Conservation (phyloP, 2,888 invertebrate species). For the Carabus problematicus region DNA sequence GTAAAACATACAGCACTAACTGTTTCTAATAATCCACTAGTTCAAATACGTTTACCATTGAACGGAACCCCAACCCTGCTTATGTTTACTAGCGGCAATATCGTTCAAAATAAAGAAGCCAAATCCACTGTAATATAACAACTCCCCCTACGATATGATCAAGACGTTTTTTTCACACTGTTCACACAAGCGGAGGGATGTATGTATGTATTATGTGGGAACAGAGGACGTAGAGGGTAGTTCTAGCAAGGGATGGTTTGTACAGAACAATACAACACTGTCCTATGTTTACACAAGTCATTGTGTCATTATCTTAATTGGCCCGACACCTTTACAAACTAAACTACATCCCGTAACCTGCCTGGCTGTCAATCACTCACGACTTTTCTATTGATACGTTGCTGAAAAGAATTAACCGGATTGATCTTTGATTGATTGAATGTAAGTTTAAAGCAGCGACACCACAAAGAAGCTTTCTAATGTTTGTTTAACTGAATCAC, state of each 20-base stretch:
- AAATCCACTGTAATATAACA: no score
- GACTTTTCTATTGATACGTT: constrained; percentile 17
- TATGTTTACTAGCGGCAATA: no score
- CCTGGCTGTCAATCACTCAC: constrained; percentile 13
- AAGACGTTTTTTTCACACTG: no score
- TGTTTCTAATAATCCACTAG: no score
- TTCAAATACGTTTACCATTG: no score
- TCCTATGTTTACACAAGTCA: constrained; percentile 44
- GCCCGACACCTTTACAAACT: constrained; percentile 46
- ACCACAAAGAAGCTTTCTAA: constrained; percentile 14
- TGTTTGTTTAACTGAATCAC: neutral
- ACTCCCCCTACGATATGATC: no score
- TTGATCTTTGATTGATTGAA: constrained; percentile 41
- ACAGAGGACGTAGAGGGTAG: no score
- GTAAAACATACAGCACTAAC: no score
- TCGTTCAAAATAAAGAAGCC: no score
- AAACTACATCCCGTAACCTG: constrained; percentile 42
- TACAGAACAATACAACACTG: constrained; percentile 13
- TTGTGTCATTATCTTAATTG: constrained; percentile 41
- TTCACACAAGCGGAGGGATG: no score
- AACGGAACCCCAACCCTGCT: no score
- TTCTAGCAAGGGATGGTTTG: neutral
- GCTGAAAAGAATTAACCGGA: constrained; percentile 30
- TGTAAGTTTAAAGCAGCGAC: constrained; percentile 9
- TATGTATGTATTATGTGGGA: no score